phyloP scores from a whole-genome alignment of 2,113 vertebrate genomes.

The Xiphias gladius region DNA sequence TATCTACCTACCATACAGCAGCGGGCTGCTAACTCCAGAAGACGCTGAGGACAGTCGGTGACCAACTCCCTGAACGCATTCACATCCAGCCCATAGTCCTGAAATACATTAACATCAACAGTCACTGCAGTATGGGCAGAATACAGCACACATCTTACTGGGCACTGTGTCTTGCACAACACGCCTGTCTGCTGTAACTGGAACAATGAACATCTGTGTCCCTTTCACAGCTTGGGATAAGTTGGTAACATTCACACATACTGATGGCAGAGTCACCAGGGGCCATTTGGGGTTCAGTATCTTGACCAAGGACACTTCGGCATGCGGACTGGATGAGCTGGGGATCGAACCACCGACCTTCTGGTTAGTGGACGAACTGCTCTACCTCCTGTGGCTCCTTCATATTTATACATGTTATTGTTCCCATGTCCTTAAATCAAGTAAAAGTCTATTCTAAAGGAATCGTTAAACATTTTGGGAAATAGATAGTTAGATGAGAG shows the following conservation, averaged over 20 bases:
- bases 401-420: not conserved
- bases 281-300: too few relatives aligned
- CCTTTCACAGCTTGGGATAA: not conserved
- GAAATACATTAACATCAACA: conserved; percentile 3
- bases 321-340: too few relatives aligned
- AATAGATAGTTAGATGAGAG: too few relatives aligned
- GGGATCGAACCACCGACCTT: too few relatives aligned
- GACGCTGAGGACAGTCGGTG: conserved; percentile 82
- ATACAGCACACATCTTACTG: not conserved
- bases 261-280: too few relatives aligned
- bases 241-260: not conserved
- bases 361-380: too few relatives aligned
- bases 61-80: conserved; percentile 85
- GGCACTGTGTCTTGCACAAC: too few relatives aligned
- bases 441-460: too few relatives aligned
- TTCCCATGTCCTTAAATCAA: too few relatives aligned
- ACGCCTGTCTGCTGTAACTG: not conserved
- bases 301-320: too few relatives aligned
- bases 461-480: too few relatives aligned
- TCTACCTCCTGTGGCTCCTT: too few relatives aligned
- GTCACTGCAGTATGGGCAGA: not conserved
- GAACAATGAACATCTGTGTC: not conserved
- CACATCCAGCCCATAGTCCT: conserved; percentile 91
- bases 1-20: conserved; percentile 86
- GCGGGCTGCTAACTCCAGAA: conserved; percentile 86